Conservation (phyloP, 2,797 vertebrate genomes). For the Okamejei kenojei region DNA sequence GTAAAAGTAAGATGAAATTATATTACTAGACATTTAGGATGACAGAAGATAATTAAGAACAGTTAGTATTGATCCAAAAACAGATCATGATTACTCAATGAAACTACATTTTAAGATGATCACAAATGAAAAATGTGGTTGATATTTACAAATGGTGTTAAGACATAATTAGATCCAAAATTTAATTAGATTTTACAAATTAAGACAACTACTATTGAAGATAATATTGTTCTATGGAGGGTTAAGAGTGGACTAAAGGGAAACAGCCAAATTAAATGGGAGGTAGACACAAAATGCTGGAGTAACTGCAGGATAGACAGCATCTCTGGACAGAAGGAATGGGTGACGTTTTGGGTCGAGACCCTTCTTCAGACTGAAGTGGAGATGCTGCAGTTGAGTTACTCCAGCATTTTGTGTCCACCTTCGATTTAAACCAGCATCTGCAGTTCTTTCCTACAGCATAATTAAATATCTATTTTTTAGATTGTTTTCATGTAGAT, state of each 20-base stretch:
- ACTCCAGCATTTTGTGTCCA: too few species aligned
- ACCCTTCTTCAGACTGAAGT: too few species aligned
- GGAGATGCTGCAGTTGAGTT: too few species aligned
- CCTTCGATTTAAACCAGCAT: too few species aligned
- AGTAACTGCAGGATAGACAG: too few species aligned
- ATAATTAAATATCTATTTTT: not conserved
- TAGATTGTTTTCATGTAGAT: not conserved
- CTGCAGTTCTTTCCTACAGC: too few species aligned
- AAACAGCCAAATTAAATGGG: not conserved
- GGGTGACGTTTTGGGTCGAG: too few species aligned
- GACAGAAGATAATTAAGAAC: not conserved
- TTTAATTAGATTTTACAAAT: not conserved
- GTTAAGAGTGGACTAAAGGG: not conserved
- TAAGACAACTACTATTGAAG: not conserved
- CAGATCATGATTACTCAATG: not conserved
- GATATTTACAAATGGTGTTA: not conserved
- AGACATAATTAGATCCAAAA: not conserved
- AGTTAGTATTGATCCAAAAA: not conserved
- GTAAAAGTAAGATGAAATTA: not conserved
- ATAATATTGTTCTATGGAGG: not conserved
- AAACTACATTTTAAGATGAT: not conserved
- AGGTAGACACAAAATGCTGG: too few species aligned
- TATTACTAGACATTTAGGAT: not conserved
- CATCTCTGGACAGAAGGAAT: too few species aligned
- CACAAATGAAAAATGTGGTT: not conserved